Evolutionary conservation across 1,140 invertebrate species (phyloP).

Genomic region (Trichonephila clavata): DNA sequence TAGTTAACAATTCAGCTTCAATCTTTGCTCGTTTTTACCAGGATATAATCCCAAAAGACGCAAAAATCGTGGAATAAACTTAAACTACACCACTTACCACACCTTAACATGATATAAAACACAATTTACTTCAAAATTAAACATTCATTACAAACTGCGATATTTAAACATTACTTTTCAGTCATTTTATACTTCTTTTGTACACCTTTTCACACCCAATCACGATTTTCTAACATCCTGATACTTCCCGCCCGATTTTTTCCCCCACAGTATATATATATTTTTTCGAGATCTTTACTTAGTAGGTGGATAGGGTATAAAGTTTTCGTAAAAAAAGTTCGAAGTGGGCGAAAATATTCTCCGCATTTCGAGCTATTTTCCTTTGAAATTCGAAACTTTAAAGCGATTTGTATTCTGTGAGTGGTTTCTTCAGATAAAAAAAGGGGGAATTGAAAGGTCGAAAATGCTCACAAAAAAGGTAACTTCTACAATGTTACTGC

Average conservation of each 20-base stretch:
- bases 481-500: neutral
- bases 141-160: neutral
- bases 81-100: neutral
- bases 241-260: conserved; percentile 4
- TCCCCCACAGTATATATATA: neutral
- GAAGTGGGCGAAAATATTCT: conserved; percentile 17
- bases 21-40: neutral
- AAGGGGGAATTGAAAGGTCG: neutral
- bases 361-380: neutral
- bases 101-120: neutral
- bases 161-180: conserved; percentile 12
- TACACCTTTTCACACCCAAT: conserved; percentile 49
- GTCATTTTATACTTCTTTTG: conserved; percentile 1
- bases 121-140: conserved; percentile 6
- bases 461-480: neutral
- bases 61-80: too few species aligned
- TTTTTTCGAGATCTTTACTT: neutral
- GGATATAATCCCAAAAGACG: neutral
- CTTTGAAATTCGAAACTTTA: conserved; percentile 20
- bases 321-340: neutral
- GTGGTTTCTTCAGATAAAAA: neutral
- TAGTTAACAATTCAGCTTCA: neutral
- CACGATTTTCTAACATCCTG: conserved; percentile 27
- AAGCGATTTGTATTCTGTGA: conserved; percentile 2
- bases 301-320: conserved; percentile 14